Conservation (phyloP, 2,888 invertebrate genomes). For the Alsophila aescularia region DNA sequence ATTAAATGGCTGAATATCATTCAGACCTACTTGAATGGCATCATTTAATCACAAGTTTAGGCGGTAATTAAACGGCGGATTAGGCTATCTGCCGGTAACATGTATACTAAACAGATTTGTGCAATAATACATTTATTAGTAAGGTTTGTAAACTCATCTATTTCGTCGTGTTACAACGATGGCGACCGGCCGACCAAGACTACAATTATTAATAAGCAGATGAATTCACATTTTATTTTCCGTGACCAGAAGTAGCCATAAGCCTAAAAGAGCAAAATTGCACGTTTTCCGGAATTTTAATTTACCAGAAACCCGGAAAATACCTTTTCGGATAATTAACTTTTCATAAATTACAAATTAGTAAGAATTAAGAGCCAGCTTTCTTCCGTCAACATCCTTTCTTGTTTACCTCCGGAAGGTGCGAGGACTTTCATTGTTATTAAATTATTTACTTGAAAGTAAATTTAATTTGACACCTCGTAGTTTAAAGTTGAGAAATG, state of each 20-base stretch:
- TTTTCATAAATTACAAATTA: conserved; percentile 50
- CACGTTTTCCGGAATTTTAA: conserved; percentile 29
- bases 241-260: conserved; percentile 9
- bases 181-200: too few species aligned
- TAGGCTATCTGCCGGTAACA: too few species aligned
- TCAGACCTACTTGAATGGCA: too few species aligned
- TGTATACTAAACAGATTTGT: too few species aligned
- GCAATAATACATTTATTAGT: too few species aligned
- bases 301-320: conserved; percentile 30
- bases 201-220: conserved; percentile 14
- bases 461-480: neutral
- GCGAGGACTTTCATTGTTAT: conserved; percentile 4
- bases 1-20: too few species aligned
- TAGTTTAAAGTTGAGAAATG: neutral
- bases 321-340: conserved; percentile 45
- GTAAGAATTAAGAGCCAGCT: conserved; percentile 41
- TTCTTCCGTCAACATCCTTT: conserved; percentile 41
- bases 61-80: too few species aligned
- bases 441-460: conserved; percentile 13
- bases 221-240: conserved; percentile 8
- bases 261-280: conserved; percentile 15
- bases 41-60: too few species aligned
- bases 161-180: too few species aligned
- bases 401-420: conserved; percentile 32
- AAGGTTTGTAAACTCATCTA: too few species aligned